Conservation (phyloP, 1,140 invertebrate genomes). For the Fopius arisanus region DNA sequence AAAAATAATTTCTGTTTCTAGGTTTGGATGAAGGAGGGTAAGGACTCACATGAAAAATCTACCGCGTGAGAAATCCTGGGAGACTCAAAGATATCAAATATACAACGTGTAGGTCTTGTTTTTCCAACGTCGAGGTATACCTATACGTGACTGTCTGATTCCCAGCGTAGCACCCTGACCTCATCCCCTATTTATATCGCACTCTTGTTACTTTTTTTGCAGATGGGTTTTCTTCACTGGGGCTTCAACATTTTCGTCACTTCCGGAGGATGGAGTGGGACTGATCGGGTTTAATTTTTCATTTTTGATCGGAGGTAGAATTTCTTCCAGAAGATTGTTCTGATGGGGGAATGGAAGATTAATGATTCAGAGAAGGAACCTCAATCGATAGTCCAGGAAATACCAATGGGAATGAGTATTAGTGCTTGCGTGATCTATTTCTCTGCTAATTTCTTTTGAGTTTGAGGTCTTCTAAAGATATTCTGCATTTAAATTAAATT, state of each 20-base stretch:
- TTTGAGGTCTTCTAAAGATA: no score
- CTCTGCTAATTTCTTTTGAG: no score
- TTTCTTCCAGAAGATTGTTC: background rate
- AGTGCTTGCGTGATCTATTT: no score
- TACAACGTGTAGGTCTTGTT: background rate
- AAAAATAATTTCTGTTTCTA: background rate
- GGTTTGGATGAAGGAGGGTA: background rate
- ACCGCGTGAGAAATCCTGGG: background rate
- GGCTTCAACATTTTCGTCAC: background rate
- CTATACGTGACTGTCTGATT: background rate
- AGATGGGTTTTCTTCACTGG: background rate
- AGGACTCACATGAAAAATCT: background rate
- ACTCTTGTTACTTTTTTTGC: background rate
- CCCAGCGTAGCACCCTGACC: constrained; percentile 13
- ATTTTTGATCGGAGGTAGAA: background rate
- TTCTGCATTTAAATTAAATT: no score
- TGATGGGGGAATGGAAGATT: background rate
- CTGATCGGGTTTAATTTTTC: background rate
- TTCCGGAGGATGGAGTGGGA: background rate
- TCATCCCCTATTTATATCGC: constrained; percentile 13
- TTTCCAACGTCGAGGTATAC: background rate
- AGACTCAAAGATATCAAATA: background rate
- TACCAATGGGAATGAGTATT: no score
- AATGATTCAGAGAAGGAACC: no score
- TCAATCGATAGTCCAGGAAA: no score